Evolutionary conservation across 1,140 invertebrate genomes (phyloP), one percentile per base, ranked within the genome.

Genomic region (Cylas formicarius): DNA sequence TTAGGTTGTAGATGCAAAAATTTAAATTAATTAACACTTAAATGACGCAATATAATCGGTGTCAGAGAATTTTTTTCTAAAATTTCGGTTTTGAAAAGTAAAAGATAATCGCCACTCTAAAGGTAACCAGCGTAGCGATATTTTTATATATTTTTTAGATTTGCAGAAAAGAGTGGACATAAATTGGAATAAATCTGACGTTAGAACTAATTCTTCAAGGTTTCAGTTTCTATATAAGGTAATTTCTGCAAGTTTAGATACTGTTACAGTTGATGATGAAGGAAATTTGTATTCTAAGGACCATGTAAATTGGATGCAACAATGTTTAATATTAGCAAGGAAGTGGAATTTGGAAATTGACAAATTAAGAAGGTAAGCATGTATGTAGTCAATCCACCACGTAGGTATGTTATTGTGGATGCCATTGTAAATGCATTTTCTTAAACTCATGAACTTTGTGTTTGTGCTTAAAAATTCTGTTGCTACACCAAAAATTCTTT

Each of bases 311-410:
- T 87, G 83, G 78, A 82, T 86, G 67, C 65, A 76, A 56, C 77
- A 79, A 56, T 78, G 84, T 44, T 68, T 81, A 28, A 71, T 71
- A 13, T 64, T 95, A 16, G 83, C 84, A 0, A 74, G 78, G 26
- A 76, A 84, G 34, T 94, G 91, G 88, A 76, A 79, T 43, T 65
- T 93, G 20, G 80, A 88, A 60, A 70, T 74, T 13, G 85, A 90
- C 56, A 73, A 78, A 49, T 66, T 94, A 22, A 75, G 78, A 51
- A 73, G 81, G 53, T 81, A 87, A n/a, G n/a, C n/a, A n/a, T n/a
- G n/a, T n/a, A n/a, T n/a, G n/a, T n/a, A n/a, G n/a, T n/a, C n/a
- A n/a, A n/a, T n/a, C n/a, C n/a, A n/a, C n/a, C n/a, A n/a, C n/a
- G n/a, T n/a, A n/a, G n/a, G n/a, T n/a, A n/a, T n/a, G n/a, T 16